Percentiles rank a stretch among this genome's conserved stretches.
Evolutionary conservation across 2,113 vertebrate genomes (phyloP).

Genomic region (Cephalopterus ornatus): DNA sequence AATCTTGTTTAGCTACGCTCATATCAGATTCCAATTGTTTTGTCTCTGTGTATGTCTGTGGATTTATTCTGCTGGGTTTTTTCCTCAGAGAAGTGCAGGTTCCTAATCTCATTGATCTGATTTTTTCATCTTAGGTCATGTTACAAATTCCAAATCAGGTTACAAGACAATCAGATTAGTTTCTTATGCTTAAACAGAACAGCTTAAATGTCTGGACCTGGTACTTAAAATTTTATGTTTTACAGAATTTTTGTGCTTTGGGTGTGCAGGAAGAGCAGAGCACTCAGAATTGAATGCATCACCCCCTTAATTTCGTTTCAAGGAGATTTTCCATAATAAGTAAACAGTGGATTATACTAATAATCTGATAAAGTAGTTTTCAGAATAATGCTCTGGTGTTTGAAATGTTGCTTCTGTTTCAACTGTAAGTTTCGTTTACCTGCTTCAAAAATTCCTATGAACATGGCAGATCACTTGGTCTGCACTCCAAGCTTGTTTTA

Average conservation of each 20-base stretch:
- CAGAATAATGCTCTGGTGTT: not conserved
- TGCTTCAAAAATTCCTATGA: not conserved
- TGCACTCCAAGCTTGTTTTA: not conserved
- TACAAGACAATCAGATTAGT: slow-evolving; percentile 37
- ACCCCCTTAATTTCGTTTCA: not conserved
- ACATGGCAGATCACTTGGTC: not conserved
- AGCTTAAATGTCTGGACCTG: not conserved
- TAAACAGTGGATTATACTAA: not conserved
- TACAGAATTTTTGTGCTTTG: not conserved
- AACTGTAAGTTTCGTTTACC: not conserved
- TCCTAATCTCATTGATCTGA: slow-evolving; percentile 35
- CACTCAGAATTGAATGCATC: not conserved
- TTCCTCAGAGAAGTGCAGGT: not conserved
- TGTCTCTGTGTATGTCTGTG: not conserved
- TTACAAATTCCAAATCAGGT: slow-evolving; percentile 52
- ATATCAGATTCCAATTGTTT: not conserved
- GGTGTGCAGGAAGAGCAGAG: not conserved
- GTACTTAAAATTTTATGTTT: not conserved
- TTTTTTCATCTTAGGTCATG: slow-evolving; percentile 27
- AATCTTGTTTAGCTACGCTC: not conserved
- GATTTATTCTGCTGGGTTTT: not conserved
- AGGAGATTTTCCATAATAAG: not conserved
- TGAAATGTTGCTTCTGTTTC: not conserved
- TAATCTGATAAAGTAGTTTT: not conserved
- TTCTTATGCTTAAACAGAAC: not conserved